These are phyloP conservation scores for Drosophila willistoni DNA, from an alignment of 1,140 invertebrate genomes.

Conservation along the genomic window DNA sequence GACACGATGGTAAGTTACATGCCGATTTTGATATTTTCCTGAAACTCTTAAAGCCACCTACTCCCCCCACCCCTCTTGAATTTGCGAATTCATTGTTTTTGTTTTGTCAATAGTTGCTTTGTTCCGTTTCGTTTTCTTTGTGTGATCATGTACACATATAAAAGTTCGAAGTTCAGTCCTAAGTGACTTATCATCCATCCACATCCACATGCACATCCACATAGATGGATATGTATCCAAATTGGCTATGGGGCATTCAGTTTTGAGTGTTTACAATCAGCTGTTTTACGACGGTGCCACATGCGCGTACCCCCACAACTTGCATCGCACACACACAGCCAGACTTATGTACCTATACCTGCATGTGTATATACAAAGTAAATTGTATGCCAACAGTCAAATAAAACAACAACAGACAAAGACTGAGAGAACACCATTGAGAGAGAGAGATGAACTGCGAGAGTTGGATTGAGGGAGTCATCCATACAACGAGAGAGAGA, in stretches of 20 bases:
- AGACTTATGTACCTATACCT: slow-evolving; percentile 30
- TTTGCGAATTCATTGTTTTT: slow-evolving; percentile 7
- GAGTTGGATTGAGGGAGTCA: background rate
- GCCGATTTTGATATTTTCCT: too few species aligned
- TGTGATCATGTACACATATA: slow-evolving; percentile 20
- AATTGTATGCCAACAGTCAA: slow-evolving; percentile 52
- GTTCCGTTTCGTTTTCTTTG: slow-evolving; percentile 35
- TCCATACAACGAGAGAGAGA: background rate
- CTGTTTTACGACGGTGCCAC: slow-evolving; percentile 46
- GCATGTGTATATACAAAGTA: slow-evolving; percentile 24
- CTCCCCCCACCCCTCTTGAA: background rate
- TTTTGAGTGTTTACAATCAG: slow-evolving; percentile 67
- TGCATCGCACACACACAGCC: slow-evolving; percentile 15
- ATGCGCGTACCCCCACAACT: slow-evolving; percentile 34
- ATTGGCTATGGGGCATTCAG: slow-evolving; percentile 42
- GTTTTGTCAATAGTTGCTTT: slow-evolving; percentile 5
- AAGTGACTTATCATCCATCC: background rate
- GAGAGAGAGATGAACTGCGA: background rate
- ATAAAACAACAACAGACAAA: slow-evolving; percentile 42
- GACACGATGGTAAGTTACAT: background rate
- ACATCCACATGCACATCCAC: background rate
- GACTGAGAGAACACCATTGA: slow-evolving; percentile 16
- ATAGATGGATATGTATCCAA: slow-evolving; percentile 1
- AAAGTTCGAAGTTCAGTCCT: slow-evolving; percentile 1
- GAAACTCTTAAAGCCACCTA: background rate